phyloP scores from a whole-genome alignment of 2,113 vertebrate genomes.

The Engystomops pustulosus region DNA sequence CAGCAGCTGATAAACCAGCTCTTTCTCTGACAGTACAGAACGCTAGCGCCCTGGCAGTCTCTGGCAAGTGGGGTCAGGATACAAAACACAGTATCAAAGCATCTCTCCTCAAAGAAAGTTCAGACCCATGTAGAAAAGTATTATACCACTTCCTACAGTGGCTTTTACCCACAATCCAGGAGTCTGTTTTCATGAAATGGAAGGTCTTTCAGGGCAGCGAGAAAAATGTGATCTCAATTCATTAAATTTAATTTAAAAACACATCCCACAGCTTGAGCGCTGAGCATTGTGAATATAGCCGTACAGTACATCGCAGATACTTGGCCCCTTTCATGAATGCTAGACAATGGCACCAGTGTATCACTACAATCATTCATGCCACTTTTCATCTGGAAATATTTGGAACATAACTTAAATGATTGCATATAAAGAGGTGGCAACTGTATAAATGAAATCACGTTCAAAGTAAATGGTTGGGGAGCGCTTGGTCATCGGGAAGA shows the following conservation, averaged over 20 bases:
- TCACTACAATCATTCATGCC: slow-evolving; percentile 54
- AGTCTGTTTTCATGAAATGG: slow-evolving; percentile 40
- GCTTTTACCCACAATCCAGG: slow-evolving; percentile 45
- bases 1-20: slow-evolving; percentile 16
- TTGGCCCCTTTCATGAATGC: slow-evolving; percentile 60
- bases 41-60: slow-evolving; percentile 1
- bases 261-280: slow-evolving; percentile 57
- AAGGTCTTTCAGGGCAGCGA: slow-evolving; percentile 50
- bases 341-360: slow-evolving; percentile 68
- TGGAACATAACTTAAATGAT: slow-evolving; percentile 64
- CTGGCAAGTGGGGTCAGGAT: slow-evolving; percentile 44
- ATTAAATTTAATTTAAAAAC: slow-evolving; percentile 47
- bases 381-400: slow-evolving; percentile 66
- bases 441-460: slow-evolving; percentile 40
- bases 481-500: neutral
- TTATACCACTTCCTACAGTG: slow-evolving; percentile 29
- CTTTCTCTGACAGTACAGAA: slow-evolving; percentile 27
- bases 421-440: slow-evolving; percentile 63
- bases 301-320: slow-evolving; percentile 59
- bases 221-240: slow-evolving; percentile 59
- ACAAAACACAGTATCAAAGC: slow-evolving; percentile 44
- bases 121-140: slow-evolving; percentile 10
- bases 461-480: neutral
- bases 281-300: slow-evolving; percentile 59
- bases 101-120: slow-evolving; percentile 42